Evolutionary conservation across 2,888 invertebrate genomes (phyloP).

Genomic region (Drosophila affinis): DNA sequence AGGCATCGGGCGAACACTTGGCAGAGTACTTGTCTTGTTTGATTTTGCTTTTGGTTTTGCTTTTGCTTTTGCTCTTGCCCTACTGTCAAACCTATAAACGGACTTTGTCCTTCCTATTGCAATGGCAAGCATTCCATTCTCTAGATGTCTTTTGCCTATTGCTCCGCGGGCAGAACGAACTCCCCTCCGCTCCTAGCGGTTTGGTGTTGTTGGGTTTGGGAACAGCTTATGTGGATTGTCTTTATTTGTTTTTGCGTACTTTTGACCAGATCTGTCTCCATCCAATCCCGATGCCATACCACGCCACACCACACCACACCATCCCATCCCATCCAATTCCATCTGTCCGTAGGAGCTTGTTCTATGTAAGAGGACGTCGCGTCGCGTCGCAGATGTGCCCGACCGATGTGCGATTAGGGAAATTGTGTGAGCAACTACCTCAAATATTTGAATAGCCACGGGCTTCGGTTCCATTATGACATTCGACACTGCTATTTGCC

Average conservation of each 20-base stretch:
- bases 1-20: background rate
- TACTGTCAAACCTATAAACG: background rate
- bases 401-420: constrained; percentile 38
- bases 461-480: constrained; percentile 62
- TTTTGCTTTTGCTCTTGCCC: background rate
- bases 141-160: background rate
- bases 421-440: constrained; percentile 41
- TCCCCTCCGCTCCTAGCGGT: constrained; percentile 9
- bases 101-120: constrained; percentile 39
- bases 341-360: constrained; percentile 2
- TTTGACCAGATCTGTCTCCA: background rate
- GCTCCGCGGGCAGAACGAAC: background rate
- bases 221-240: background rate
- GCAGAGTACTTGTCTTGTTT: constrained; percentile 1
- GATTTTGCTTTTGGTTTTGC: background rate
- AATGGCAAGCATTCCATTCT: constrained; percentile 4
- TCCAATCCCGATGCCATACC: background rate
- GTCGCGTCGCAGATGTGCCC: background rate
- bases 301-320: too few relatives aligned
- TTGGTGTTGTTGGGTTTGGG: too few relatives aligned
- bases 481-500: constrained; percentile 79
- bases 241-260: background rate
- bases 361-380: background rate
- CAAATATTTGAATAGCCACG: constrained; percentile 51
- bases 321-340: too few relatives aligned